A percentile compares a stretch with the other conserved stretches of the same genome.
These are phyloP conservation scores for Rhinatrema bivittatum DNA, from an alignment of 2,797 vertebrate species.

Conservation along the genomic window DNA sequence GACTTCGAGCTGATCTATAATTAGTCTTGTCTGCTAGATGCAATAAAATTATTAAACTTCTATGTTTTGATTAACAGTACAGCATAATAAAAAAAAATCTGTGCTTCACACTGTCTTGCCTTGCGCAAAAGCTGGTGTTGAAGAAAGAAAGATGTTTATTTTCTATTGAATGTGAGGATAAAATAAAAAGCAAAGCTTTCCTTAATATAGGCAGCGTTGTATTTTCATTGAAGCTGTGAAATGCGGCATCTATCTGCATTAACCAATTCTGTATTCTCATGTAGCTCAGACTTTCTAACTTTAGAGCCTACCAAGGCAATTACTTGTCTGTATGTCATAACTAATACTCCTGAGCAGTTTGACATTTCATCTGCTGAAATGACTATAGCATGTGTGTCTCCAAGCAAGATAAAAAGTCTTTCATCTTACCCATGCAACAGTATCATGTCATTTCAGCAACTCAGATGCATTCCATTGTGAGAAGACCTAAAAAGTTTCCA, in stretches of 20 bases:
- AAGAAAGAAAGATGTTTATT: slow-evolving; percentile 1
- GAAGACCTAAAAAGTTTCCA: slow-evolving; percentile 19
- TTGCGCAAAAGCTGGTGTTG: slow-evolving; percentile 19
- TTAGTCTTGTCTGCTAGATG: slow-evolving; percentile 35
- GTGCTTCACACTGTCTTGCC: too few species aligned
- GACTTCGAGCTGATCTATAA: slow-evolving; percentile 38
- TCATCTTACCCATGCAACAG: slow-evolving; percentile 25
- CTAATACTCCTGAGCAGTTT: slow-evolving; percentile 25
- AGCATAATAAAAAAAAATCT: slow-evolving; percentile 21
- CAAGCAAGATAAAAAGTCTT: slow-evolving; percentile 30
- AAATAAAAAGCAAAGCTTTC: too few species aligned
- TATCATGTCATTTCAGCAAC: slow-evolving; percentile 30
- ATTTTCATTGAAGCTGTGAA: slow-evolving; percentile 7
- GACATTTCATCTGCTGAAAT: slow-evolving; percentile 35
- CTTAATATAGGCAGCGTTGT: too few species aligned
- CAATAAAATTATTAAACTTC: slow-evolving; percentile 45
- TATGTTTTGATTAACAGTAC: slow-evolving; percentile 21
- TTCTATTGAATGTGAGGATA: slow-evolving; percentile 6
- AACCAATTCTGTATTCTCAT: slow-evolving; percentile 18
- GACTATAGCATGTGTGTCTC: slow-evolving; percentile 16
- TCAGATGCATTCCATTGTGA: slow-evolving; percentile 23
- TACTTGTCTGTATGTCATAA: slow-evolving; percentile 31
- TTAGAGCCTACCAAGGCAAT: slow-evolving; percentile 27
- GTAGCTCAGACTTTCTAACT: slow-evolving; percentile 7
- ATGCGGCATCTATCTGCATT: slow-evolving; percentile 15